Base-by-base conservation (phyloP, 2,888 invertebrate genomes). In the Eumerus sabulonum region DNA sequence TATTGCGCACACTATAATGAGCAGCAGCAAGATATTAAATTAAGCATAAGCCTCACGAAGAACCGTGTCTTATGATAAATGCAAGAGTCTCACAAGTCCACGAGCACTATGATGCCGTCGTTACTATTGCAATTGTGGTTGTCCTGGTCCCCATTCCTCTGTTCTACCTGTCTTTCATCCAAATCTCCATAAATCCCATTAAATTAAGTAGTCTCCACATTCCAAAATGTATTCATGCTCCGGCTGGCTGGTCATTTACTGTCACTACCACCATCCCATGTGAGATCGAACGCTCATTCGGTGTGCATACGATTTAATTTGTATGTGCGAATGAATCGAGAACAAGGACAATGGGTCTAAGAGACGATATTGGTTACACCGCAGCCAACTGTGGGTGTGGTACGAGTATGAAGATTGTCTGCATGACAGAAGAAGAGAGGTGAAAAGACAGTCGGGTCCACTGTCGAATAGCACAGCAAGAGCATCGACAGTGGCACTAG, bases 121-220 rank as follows among this genome's bases (percentile, higher is more conserved):
- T 12, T 18, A 16, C 7, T 27, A 50, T 27, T 40, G 40, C 11
- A 42, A 44, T 60, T 71, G 64, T 64, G 44, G 50, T 56, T 77
- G 67, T 44, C 14, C 38, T 60, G 54, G 56, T 67, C 56, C 36
- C 76, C 56, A 36, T 53, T 77, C 40, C 63, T 47, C 12, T 53
- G 68, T 68, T 70, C 68, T 79, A 79, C 79, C 79, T 79, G 79
- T 79, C 79, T 70, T 74, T 79, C 79, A 70, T 60, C 68, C 56
- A 81, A 81, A 81, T 81, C 81, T 81, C 76, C 76, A 76, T 81
- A 76, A 74, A 81, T 76, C 81, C 70, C 81, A 81, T 81, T 71
- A 81, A 76, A 81, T 81, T 81, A 81, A 81, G 81, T 81, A 81
- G 79, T 79, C 63, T 74, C 74, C 50, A 74, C 74, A 74, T 74